Base-by-base conservation (phyloP, 2,888 invertebrate genomes). In the Thymelicus lineola region DNA sequence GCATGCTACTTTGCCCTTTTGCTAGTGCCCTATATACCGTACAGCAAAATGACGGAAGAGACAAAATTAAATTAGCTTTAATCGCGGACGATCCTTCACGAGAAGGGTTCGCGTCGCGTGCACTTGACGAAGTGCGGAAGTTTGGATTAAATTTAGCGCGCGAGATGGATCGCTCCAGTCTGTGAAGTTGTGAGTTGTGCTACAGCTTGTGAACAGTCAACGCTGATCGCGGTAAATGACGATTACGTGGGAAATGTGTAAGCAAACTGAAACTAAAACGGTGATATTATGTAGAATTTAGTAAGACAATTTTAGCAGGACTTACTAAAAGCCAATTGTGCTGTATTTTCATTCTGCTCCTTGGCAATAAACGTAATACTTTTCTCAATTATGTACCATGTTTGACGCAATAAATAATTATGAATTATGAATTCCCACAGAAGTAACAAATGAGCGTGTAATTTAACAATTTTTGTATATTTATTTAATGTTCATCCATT, bases 51-150 rank as follows among this genome's bases (percentile, higher is more conserved):
- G 48, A 50, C 36, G 57, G 35, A 58, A 58, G 66, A 59, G 48
- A 50, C 57, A 66, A 46, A 57, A 17, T 53, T 45, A 7, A 58
- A 50, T 57, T 55, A n/a, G 65, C 38, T 20, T 10, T 58, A 67
- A 67, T 59, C 50, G 83, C 86, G 82, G 80, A 76, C 36, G 28
- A 63, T 53, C 63, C 77, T 76, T 66, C 73, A 71, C 76, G 74
- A 77, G 79, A 80, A 74, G 77, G 53, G 53, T 20, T 53, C 79
- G 77, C 81, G 74, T 75, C 80, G 75, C 79, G 75, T 73, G 76
- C 78, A 74, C 83, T 86, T 88, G 86, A 87, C 82, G 83, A 80
- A 88, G 86, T 79, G 83, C 79, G 80, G 87, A 90, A 89, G 85
- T 89, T 90, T 86, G 86, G 86, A 89, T 90, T 87, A 86, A 88